Evolutionary conservation across 2,797 vertebrate genomes (phyloP).

Genomic region (Cyclura pinguis): DNA sequence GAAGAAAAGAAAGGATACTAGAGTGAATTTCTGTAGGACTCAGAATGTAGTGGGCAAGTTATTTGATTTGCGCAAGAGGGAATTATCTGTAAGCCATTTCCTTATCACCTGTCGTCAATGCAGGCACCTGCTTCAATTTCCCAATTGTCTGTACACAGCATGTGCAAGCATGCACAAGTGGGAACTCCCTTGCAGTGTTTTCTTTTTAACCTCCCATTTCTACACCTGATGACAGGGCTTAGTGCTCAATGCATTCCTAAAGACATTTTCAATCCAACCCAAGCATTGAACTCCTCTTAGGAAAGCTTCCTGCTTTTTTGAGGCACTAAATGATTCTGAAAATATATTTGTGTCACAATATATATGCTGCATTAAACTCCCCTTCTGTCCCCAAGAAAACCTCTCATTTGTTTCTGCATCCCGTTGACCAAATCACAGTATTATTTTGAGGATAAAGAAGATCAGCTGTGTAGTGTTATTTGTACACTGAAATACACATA

Average conservation of each 20-base stretch:
- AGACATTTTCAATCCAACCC: slow-evolving; percentile 18
- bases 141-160: background rate
- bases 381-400: background rate
- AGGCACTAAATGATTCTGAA: slow-evolving; percentile 1
- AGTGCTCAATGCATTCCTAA: background rate
- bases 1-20: background rate
- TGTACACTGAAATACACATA: background rate
- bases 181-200: background rate
- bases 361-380: background rate
- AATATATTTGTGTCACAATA: background rate
- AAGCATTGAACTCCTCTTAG: slow-evolving; percentile 24
- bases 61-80: slow-evolving; percentile 36
- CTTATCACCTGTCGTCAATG: background rate
- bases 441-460: background rate
- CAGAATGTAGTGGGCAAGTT: background rate
- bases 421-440: background rate
- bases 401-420: background rate
- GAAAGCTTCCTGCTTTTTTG: background rate
- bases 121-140: slow-evolving; percentile 33
- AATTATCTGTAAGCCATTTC: slow-evolving; percentile 36
- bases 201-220: background rate
- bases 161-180: background rate
- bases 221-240: background rate
- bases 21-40: background rate
- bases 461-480: background rate